Base-by-base conservation (phyloP, 1,140 invertebrate genomes). In the Galleria mellonella region DNA sequence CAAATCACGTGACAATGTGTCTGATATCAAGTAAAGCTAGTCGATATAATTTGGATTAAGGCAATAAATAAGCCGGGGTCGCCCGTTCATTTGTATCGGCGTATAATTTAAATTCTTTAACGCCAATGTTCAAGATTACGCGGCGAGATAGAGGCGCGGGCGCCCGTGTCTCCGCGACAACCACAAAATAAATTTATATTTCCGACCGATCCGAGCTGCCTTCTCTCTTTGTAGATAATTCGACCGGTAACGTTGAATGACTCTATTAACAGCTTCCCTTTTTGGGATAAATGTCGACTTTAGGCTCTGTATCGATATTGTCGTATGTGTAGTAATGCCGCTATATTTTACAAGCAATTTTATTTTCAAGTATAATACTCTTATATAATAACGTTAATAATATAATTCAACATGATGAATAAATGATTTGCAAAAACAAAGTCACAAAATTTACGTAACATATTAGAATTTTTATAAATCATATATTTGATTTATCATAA, bases 101-200 rank as follows among this genome's bases (percentile, higher is more conserved):
- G 69, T 83, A 85, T 85, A 85, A 85, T 85, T 85, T 85, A 85
- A 85, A 85, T 85, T 85, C 78, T 85, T 84, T 85, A 83, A 85
- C 82, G 82, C 82, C 82, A 85, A 83, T 85, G 82, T 85, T 83
- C 67, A 83, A 85, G 82, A 85, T 85, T 85, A 85, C 73, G 76
- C 74, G 72, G 70, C 43, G 72, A 69, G 76, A 85, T 82, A 85
- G 68, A 72, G 72, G 57, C 59, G 66, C 70, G 70, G 74, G 82
- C 78, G 82, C 82, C 74, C 78, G 76, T 81, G 81, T 85, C 71
- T 55, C 61, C 32, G 67, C 62, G 64, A 82, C 76, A 81, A 78
- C 74, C 76, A 77, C 72, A 68, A 75, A 84, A 83, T 85, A 82
- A 83, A 85, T 83, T 83, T 83, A 85, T 83, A 82, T 79, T 76